phyloP scores from a whole-genome alignment of 2,113 vertebrate species.

The Martes martes region DNA sequence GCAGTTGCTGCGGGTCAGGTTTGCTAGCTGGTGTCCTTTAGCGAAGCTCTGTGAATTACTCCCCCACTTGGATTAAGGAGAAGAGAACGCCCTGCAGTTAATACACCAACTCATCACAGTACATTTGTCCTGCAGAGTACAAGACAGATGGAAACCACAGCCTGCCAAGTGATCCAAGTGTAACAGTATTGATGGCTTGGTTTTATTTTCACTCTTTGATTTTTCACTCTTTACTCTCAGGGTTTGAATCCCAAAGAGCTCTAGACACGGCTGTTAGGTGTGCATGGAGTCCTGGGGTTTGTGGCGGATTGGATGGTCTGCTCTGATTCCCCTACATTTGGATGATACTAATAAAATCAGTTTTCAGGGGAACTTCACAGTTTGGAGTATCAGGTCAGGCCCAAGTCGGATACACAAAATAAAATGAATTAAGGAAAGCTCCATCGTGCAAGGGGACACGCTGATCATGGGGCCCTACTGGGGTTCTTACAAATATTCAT shows the following conservation, averaged over 20 bases:
- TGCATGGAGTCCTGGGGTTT: not conserved
- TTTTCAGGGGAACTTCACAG: not conserved
- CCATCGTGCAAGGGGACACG: not conserved
- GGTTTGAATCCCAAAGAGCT: not conserved
- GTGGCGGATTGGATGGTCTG: not conserved
- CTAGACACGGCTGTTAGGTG: not conserved
- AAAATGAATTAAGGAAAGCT: not conserved
- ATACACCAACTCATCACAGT: not conserved
- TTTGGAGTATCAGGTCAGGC: not conserved
- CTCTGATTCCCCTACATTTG: not conserved
- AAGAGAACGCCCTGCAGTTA: not conserved
- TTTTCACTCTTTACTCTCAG: not conserved
- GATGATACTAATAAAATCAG: constrained; percentile 6
- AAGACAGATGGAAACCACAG: not conserved
- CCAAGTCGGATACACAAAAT: not conserved
- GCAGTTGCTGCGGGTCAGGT: not conserved
- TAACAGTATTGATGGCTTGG: not conserved
- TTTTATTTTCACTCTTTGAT: constrained; percentile 32
- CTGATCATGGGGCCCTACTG: not conserved
- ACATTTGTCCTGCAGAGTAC: not conserved
- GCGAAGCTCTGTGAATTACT: constrained; percentile 32
- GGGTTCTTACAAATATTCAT: not conserved
- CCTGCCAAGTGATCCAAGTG: not conserved
- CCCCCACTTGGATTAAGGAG: not conserved
- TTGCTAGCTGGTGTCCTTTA: not conserved